phyloP scores from a whole-genome alignment of 2,888 invertebrate species.

The Mesoligia furuncula region DNA sequence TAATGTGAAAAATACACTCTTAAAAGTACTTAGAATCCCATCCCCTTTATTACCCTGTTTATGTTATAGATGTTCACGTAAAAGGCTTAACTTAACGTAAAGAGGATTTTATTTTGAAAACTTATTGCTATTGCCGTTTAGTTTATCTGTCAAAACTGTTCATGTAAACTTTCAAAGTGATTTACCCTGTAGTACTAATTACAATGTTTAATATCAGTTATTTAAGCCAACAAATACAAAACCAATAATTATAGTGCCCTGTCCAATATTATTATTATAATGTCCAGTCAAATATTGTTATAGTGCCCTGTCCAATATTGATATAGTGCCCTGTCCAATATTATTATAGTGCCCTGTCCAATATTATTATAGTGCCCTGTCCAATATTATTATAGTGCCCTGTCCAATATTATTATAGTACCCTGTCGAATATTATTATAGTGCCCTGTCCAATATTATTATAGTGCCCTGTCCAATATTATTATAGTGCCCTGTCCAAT shows the following conservation, averaged over 20 bases:
- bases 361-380: neutral
- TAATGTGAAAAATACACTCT: neutral
- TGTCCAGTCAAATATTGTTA: neutral
- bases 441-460: neutral
- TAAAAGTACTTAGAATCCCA: neutral
- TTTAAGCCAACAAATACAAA: neutral
- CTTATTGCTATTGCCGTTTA: neutral
- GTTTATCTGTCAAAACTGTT: neutral
- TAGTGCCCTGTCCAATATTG: neutral
- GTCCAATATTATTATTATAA: neutral
- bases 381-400: neutral
- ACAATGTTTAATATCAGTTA: neutral
- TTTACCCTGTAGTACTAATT: neutral
- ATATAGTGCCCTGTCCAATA: neutral
- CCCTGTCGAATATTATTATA: neutral
- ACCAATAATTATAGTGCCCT: neutral
- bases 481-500: neutral
- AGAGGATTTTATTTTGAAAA: neutral
- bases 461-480: neutral
- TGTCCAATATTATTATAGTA: too few species aligned
- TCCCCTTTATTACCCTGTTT: too few species aligned
- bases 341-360: neutral
- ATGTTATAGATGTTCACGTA: too few species aligned
- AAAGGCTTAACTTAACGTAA: too few species aligned
- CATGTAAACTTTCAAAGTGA: neutral